Evolutionary conservation across 1,140 invertebrate species (phyloP), one percentile per base, ranked within the genome.

Genomic region (Aphelenchoides fujianensis): DNA sequence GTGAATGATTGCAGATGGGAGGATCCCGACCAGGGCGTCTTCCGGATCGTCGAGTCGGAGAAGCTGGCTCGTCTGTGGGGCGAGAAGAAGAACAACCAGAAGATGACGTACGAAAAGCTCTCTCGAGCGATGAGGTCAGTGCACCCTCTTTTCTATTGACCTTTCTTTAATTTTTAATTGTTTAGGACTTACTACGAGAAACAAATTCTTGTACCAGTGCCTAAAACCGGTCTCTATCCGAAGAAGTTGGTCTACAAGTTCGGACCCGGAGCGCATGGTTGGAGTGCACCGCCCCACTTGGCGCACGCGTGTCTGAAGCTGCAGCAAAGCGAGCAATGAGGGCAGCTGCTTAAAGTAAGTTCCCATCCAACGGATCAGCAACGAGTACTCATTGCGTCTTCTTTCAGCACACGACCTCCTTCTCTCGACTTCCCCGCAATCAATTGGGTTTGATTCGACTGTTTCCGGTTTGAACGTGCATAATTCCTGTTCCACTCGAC

Each of bases 31-130:
- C 88, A 90, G 73, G 92, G 92, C 0, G 90, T 91, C 71, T 95
- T 95, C 86, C 90, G 92, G 64, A 94, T 95, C 75, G 91, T 94
- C 0, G 90, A 92, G 76, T 92, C 91, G n/a, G 92, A 94, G 74
- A 90, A 91, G 80, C 91, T 95, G 1, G 92, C 92, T 0, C 90
- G 91, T 79, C 87, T 93, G 70, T 95, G 93, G 93, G 93, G 92
- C n/a, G 88, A 89, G 30, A 85, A 87, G 79, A 93, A 93, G 83
- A 90, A 91, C 82, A 95, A 95, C 83, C 89, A 90, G 31, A 90
- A 91, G 81, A 95, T 95, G 93, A 94, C 91, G 19, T 95, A 94
- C 83, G 93, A 94, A 84, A 95, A 95, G 85, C 89, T 95, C 72
- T 93, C 91, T 85, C 85, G 93, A 78, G 93, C 93, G 3, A 94